These are phyloP conservation scores for Sicus ferrugineus DNA, from an alignment of 2,888 invertebrate species.

Conservation along the genomic window DNA sequence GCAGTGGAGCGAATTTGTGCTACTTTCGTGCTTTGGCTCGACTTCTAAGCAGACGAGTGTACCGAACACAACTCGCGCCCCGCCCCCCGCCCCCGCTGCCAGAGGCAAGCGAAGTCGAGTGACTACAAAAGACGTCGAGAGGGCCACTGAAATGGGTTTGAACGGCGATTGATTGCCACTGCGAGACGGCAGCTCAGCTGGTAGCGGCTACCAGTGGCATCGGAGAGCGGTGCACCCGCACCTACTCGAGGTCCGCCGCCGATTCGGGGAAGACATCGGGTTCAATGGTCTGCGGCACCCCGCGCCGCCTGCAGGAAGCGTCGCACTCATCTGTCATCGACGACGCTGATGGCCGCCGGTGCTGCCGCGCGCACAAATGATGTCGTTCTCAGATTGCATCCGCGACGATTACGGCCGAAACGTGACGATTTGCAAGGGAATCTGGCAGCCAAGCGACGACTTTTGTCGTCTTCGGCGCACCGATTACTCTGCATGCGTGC, in stretches of 20 bases:
- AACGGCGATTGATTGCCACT: background rate
- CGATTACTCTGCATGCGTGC: conserved; percentile 34
- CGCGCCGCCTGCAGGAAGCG: background rate
- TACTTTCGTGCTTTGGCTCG: conserved; percentile 30
- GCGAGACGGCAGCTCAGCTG: background rate
- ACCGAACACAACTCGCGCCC: too few species aligned
- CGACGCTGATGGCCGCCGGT: background rate
- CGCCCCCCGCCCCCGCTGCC: background rate
- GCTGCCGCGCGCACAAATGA: background rate
- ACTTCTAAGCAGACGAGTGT: too few species aligned
- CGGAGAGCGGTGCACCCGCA: background rate
- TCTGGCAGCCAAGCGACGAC: conserved; percentile 55
- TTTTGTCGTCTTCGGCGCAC: conserved; percentile 35
- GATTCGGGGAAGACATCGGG: background rate
- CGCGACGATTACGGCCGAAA: conserved; percentile 48
- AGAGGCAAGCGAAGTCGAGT: too few species aligned
- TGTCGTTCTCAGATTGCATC: conserved; percentile 17
- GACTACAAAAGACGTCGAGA: too few species aligned
- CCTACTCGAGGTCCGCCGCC: background rate
- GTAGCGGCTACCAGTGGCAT: background rate
- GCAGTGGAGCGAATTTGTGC: conserved; percentile 38
- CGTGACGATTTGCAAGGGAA: conserved; percentile 62
- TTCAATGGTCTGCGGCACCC: background rate
- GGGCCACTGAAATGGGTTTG: background rate
- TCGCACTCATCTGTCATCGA: conserved; percentile 20